phyloP scores from a whole-genome alignment of 1,140 invertebrate species.

The Paramacrobiotus metropolitanus region DNA sequence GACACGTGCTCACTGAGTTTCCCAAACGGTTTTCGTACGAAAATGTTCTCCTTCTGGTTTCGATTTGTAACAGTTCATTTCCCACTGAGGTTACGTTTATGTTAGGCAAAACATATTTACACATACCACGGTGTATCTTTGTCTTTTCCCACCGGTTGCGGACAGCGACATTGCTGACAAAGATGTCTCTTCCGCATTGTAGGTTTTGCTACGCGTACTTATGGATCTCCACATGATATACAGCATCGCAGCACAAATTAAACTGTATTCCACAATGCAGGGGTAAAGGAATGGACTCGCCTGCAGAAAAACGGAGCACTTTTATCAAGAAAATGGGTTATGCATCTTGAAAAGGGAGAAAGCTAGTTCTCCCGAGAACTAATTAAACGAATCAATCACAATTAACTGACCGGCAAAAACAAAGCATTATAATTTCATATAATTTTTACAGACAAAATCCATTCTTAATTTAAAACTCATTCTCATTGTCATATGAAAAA shows the following conservation, averaged over 20 bases:
- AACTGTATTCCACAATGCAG: conserved; percentile 81
- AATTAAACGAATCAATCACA: no score
- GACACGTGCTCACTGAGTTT: no score
- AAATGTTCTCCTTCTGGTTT: no score
- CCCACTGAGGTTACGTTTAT: not conserved
- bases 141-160: not conserved
- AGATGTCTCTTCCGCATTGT: conserved; percentile 15
- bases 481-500: not conserved
- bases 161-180: not conserved
- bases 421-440: no score
- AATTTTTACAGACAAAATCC: no score
- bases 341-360: no score
- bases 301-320: no score
- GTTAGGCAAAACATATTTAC: not conserved
- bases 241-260: conserved; percentile 78
- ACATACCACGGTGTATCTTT: not conserved
- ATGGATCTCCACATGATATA: conserved; percentile 88
- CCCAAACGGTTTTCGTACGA: not conserved
- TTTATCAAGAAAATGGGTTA: no score
- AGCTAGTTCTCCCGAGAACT: no score
- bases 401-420: no score
- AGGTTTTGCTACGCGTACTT: not conserved
- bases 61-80: no score
- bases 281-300: conserved; percentile 72
- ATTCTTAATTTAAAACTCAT: not conserved